Conservation (phyloP, 2,888 invertebrate genomes). For the Elmis aenea region DNA sequence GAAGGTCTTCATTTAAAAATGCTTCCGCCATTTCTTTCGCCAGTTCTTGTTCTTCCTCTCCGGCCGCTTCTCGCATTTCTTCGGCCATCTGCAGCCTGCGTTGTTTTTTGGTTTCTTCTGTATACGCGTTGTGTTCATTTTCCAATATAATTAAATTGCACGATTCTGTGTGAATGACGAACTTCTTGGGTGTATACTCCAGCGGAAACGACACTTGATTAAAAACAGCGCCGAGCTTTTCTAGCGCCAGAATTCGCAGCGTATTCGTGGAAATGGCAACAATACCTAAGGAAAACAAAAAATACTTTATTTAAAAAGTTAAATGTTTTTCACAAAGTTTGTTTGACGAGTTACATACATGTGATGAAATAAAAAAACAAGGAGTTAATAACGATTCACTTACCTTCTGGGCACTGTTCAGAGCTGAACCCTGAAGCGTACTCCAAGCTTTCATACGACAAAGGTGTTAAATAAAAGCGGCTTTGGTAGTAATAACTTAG, state of each 20-base stretch:
- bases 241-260: constrained; percentile 91
- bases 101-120: constrained; percentile 92
- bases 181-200: constrained; percentile 93
- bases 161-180: constrained; percentile 87
- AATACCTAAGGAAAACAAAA: constrained; percentile 53
- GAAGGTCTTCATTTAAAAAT: constrained; percentile 88
- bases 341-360: background rate
- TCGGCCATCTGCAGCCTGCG: constrained; percentile 93
- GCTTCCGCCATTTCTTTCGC: constrained; percentile 98
- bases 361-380: too few species aligned
- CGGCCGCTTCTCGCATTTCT: constrained; percentile 96
- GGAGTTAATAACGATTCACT: too few species aligned
- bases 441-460: constrained; percentile 94
- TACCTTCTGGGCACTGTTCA: constrained; percentile 95
- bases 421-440: constrained; percentile 95
- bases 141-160: constrained; percentile 88
- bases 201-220: constrained; percentile 92
- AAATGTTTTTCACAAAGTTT: background rate
- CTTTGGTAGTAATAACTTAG: constrained; percentile 98
- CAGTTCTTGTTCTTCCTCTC: constrained; percentile 90
- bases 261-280: constrained; percentile 99
- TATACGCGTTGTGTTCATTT: constrained; percentile 98
- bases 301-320: constrained; percentile 2
- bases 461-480: constrained; percentile 88
- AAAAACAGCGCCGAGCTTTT: constrained; percentile 97